These are phyloP conservation scores for Autographa pulchrina DNA, from an alignment of 2,888 invertebrate genomes.

Conservation along the genomic window DNA sequence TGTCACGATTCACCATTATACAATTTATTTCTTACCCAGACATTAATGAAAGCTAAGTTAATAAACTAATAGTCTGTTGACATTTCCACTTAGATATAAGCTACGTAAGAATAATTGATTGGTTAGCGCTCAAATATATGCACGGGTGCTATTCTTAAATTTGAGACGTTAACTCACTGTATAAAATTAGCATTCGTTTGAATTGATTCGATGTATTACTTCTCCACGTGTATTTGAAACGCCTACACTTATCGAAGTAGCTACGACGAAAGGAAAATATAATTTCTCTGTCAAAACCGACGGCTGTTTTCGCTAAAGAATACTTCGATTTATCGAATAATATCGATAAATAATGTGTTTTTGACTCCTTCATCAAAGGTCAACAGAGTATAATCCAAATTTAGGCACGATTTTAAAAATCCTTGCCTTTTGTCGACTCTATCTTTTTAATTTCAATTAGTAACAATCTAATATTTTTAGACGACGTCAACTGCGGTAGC, in stretches of 20 bases:
- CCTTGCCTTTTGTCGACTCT: too few species aligned
- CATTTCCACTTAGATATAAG: neutral
- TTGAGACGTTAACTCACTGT: slow-evolving; percentile 18
- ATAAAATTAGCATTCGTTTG: slow-evolving; percentile 31
- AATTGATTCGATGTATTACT: slow-evolving; percentile 37
- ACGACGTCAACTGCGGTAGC: too few species aligned
- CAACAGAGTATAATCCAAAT: too few species aligned
- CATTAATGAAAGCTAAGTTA: neutral
- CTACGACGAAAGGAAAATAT: neutral
- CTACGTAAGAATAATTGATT: slow-evolving; percentile 7
- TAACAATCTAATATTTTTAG: too few species aligned
- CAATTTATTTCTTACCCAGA: neutral
- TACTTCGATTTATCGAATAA: too few species aligned
- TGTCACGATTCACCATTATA: neutral
- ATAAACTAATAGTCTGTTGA: neutral
- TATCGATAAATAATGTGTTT: too few species aligned
- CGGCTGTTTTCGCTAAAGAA: neutral
- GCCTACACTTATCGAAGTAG: neutral
- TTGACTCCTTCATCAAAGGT: too few species aligned
- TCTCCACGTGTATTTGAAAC: neutral
- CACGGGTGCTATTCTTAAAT: neutral
- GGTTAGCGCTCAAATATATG: neutral
- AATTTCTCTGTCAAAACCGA: slow-evolving; percentile 6
- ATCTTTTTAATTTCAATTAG: too few species aligned
- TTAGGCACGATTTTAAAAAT: too few species aligned